Base-by-base conservation (phyloP, 2,888 invertebrate species). In the Drosophila aldrichi region DNA sequence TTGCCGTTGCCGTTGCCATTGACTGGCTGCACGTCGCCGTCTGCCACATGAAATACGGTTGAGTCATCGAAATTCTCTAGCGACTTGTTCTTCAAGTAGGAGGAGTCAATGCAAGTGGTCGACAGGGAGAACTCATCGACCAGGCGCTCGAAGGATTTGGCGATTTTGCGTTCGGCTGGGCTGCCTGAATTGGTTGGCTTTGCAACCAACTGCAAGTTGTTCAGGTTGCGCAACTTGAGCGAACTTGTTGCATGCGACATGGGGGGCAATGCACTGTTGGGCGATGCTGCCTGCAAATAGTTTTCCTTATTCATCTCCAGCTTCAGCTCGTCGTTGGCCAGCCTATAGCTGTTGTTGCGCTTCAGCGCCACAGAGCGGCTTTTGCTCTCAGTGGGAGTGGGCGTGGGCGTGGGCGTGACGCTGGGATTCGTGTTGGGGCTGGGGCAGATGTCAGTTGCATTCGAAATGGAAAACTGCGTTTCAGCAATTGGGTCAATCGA, bases 281-380 rank as follows among this genome's bases (percentile, higher is more conserved):
- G 52, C 73, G 75, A 55, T 61, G 70, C 44, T 44, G 70, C 59
- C 59, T 60, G 25, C 38, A 32, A 48, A 58, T 22, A 74, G 20
- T 85, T 92, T 78, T 91, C 92, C 74, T 89, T 91, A 70, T 91
- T 91, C 86, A 87, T 82, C 95, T 95, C 79, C 95, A 95, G 82
- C 81, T 91, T 90, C 29, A 92, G 77, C 64, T 90, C 91, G 54
- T 91, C 91, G 93, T 97, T 97, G 18, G 97, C 97, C 92, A 96
- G 94, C 77, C 96, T 95, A 91, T 97, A 97, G 93, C 97, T 97
- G 92, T 97, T 96, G 91, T 96, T 96, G 70, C 97, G 95, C 92
- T 96, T 96, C 52, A 97, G 79, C 38, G 91, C 91, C 49, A 34
- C 69, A 49, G 86, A 78, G 49, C 90, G 91, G 44, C 75, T 18